phyloP scores from a whole-genome alignment of 2,888 invertebrate genomes.

The Oscheius sp. region DNA sequence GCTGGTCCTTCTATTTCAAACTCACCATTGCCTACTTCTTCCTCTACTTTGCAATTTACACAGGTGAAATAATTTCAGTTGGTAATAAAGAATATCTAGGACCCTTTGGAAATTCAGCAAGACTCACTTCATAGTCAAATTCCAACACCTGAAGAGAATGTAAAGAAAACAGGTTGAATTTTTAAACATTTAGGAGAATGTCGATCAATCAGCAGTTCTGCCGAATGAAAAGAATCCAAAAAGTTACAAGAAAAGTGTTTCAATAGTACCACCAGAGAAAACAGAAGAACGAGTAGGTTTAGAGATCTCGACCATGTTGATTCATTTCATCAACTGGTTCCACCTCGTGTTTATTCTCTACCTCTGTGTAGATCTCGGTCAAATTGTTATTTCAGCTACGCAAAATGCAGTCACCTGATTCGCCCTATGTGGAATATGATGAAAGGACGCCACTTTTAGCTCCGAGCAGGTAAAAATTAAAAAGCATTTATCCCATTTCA shows the following conservation, averaged over 20 bases:
- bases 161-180: neutral
- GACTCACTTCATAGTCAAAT: constrained; percentile 18
- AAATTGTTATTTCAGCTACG: constrained; percentile 9
- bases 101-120: constrained; percentile 28
- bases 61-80: too few relatives aligned
- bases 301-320: constrained; percentile 8
- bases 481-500: constrained; percentile 14
- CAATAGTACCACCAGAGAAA: constrained; percentile 23
- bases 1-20: too few relatives aligned
- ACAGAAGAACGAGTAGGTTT: constrained; percentile 12
- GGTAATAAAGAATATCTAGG: too few relatives aligned
- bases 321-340: constrained; percentile 10
- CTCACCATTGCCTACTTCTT: too few relatives aligned
- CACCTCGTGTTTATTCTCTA: constrained; percentile 3
- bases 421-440: constrained; percentile 10
- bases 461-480: constrained; percentile 27
- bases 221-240: neutral
- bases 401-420: neutral
- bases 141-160: constrained; percentile 28
- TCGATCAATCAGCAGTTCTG: neutral
- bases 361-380: neutral
- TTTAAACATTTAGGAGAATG: neutral
- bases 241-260: constrained; percentile 25
- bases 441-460: constrained; percentile 25
- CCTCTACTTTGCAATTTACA: too few relatives aligned